Evolutionary conservation across 2,113 vertebrate genomes (phyloP).

Genomic region (Otus sunia): DNA sequence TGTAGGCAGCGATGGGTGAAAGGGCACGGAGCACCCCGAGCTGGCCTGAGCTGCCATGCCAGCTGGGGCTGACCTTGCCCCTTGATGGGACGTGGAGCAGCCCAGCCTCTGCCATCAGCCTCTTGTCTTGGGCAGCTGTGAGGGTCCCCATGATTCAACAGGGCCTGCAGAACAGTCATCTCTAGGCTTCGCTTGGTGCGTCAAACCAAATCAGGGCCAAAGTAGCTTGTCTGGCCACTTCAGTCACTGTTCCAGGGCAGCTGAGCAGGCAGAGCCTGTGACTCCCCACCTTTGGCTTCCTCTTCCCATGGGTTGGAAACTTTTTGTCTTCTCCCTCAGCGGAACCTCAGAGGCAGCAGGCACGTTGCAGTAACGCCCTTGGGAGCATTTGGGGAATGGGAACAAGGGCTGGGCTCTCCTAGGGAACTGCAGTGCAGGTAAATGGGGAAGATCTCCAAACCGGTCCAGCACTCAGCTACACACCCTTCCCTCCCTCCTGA

Average conservation of each 20-base stretch:
- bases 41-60: neutral
- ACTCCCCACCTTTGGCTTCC: neutral
- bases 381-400: neutral
- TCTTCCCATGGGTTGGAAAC: neutral
- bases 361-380: neutral
- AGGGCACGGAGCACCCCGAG: neutral
- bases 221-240: neutral
- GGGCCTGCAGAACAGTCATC: neutral
- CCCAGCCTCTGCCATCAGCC: neutral
- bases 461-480: neutral
- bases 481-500: conserved; percentile 5
- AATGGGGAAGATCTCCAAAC: conserved; percentile 19
- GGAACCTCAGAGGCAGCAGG: neutral
- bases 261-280: neutral
- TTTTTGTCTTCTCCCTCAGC: neutral
- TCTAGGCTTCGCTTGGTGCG: neutral
- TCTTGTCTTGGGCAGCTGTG: neutral
- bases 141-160: neutral
- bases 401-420: neutral
- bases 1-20: neutral
- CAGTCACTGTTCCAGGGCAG: neutral
- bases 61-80: accelerated
- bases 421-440: neutral
- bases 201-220: neutral
- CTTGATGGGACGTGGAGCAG: neutral